These are phyloP conservation scores for Notodonta dromedarius DNA, from an alignment of 2,888 invertebrate genomes.

Conservation along the genomic window DNA sequence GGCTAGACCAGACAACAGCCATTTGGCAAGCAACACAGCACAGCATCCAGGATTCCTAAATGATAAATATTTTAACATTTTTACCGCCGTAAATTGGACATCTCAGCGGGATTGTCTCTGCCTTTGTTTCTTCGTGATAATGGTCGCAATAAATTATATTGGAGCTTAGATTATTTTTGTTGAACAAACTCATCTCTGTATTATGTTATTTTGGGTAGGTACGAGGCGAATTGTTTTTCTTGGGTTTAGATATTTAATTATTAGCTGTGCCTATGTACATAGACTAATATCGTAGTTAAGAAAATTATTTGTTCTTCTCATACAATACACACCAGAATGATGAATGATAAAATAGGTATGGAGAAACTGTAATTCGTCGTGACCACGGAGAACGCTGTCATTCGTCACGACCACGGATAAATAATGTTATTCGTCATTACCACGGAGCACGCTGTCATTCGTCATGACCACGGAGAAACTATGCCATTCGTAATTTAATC, in stretches of 20 bases:
- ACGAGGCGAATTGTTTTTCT: too few relatives aligned
- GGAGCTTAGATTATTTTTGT: conserved; percentile 1
- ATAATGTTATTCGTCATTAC: neutral
- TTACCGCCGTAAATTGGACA: conserved; percentile 2
- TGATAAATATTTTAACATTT: conserved; percentile 6
- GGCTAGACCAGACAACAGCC: conserved; percentile 3
- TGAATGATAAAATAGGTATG: too few relatives aligned
- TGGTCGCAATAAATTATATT: neutral
- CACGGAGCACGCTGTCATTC: neutral
- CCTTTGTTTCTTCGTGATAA: neutral
- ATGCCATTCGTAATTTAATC: neutral
- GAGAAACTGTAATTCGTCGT: too few relatives aligned
- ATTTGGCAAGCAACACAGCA: neutral
- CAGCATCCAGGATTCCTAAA: neutral
- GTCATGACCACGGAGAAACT: too few relatives aligned
- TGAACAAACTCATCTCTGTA: neutral
- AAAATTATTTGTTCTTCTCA: too few relatives aligned
- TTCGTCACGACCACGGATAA: too few relatives aligned
- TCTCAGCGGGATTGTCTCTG: neutral
- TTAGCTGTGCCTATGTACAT: too few relatives aligned
- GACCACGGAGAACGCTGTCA: too few relatives aligned
- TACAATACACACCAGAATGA: too few relatives aligned
- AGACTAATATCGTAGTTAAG: too few relatives aligned
- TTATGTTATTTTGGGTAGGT: too few relatives aligned
- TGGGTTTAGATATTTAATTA: too few relatives aligned